Percentiles rank a stretch among this genome's conserved stretches.
These are phyloP conservation scores for Catharus fuscescens DNA, from an alignment of 2,113 vertebrate species.

Conservation along the genomic window DNA sequence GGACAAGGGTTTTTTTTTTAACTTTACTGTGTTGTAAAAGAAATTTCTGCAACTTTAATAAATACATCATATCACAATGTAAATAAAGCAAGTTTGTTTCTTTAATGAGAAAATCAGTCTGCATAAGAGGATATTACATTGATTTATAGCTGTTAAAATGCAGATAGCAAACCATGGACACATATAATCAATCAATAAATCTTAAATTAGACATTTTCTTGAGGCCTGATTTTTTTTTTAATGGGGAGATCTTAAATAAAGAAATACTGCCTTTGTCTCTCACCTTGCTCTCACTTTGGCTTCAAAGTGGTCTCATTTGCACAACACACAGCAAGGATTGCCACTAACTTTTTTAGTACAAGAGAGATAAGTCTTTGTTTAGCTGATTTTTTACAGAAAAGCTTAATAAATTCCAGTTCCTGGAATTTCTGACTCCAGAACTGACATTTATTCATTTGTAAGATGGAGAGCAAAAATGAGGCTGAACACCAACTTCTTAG, in stretches of 20 bases:
- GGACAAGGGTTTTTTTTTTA: background rate
- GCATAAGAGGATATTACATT: background rate
- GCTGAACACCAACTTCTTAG: background rate
- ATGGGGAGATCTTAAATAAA: background rate
- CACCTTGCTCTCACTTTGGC: background rate
- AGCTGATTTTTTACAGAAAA: background rate
- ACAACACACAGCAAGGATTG: background rate
- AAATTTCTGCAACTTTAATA: background rate
- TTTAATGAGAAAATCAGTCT: background rate
- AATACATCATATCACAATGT: background rate
- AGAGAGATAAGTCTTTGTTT: background rate
- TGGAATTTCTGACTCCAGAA: background rate
- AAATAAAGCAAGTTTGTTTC: background rate
- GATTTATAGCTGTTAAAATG: background rate
- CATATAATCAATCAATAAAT: background rate
- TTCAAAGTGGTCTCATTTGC: background rate
- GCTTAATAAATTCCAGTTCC: background rate
- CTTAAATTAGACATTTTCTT: background rate
- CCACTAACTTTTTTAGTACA: background rate
- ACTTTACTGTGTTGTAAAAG: background rate
- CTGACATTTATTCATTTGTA: background rate
- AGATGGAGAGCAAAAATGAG: background rate
- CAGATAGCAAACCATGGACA: background rate
- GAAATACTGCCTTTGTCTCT: background rate
- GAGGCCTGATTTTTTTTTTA: background rate